Evolutionary conservation across 2,888 invertebrate genomes (phyloP).

Genomic region (Epistrophe eligans): DNA sequence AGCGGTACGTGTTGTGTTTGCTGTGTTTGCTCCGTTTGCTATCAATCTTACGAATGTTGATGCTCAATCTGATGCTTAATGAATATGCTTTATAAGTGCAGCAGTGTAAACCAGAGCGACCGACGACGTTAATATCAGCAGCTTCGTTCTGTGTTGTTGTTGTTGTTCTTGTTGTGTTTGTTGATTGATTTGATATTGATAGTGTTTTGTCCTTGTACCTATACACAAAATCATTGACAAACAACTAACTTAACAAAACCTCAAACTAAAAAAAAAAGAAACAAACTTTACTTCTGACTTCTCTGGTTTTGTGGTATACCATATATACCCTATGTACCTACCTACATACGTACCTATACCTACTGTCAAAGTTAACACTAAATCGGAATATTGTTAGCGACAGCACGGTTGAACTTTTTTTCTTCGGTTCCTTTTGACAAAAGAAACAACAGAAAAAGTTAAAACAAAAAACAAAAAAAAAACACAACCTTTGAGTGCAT

Average conservation of each 20-base stretch:
- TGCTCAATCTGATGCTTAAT: slow-evolving; percentile 7
- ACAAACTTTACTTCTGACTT: not conserved
- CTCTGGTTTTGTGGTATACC: not conserved
- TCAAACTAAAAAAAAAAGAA: slow-evolving; percentile 3
- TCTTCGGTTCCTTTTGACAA: not conserved
- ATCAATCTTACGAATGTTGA: slow-evolving; percentile 13
- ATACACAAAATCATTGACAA: slow-evolving; percentile 16
- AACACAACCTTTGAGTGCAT: not conserved
- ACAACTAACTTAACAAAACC: slow-evolving; percentile 8
- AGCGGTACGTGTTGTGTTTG: slow-evolving; percentile 33
- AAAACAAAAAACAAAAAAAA: not conserved
- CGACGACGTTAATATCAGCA: not conserved
- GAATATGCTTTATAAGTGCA: slow-evolving; percentile 6
- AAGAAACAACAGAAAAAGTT: slow-evolving; percentile 13
- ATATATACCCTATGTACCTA: not conserved
- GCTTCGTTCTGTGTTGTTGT: slow-evolving; percentile 12
- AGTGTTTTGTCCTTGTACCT: slow-evolving; percentile 5
- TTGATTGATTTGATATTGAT: slow-evolving; percentile 12
- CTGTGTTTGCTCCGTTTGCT: slow-evolving; percentile 8
- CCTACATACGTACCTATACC: not conserved
- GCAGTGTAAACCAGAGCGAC: slow-evolving; percentile 2
- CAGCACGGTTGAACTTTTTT: slow-evolving; percentile 10
- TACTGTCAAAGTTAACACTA: slow-evolving; percentile 11
- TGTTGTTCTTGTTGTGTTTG: slow-evolving; percentile 21
- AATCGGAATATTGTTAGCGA: slow-evolving; percentile 4